Conservation (phyloP, 1,140 invertebrate species). For the Drosophila mauritiana region DNA sequence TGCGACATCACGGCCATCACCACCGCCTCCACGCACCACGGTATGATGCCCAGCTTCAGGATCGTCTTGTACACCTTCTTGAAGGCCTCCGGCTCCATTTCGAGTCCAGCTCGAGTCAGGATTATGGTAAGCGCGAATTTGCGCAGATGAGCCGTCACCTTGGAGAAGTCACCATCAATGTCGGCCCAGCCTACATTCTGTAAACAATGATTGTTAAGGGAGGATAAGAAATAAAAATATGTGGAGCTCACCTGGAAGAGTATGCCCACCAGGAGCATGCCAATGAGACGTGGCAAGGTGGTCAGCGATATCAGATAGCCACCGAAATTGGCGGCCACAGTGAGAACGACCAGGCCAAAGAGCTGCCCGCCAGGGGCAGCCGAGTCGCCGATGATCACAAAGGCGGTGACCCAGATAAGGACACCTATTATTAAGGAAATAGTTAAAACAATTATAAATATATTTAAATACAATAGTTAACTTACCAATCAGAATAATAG, state of each 20-base stretch:
- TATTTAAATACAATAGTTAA: conserved; percentile 7
- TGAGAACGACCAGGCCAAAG: conserved; percentile 90
- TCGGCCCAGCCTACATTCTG: conserved; percentile 90
- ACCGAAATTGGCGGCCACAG: conserved; percentile 91
- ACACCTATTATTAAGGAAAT: conserved; percentile 84
- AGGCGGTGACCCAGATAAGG: conserved; percentile 91
- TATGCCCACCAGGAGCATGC: conserved; percentile 93
- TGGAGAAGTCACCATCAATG: conserved; percentile 87
- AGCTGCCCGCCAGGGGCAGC: conserved; percentile 92
- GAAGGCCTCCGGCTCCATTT: conserved; percentile 94
- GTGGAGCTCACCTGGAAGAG: conserved; percentile 86
- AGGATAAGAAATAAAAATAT: neutral
- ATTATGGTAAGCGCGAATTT: conserved; percentile 96
- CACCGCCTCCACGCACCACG: conserved; percentile 93
- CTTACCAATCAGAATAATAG: conserved; percentile 88
- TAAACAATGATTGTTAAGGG: neutral
- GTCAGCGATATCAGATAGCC: conserved; percentile 91
- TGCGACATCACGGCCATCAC: conserved; percentile 88
- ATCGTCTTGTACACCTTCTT: conserved; percentile 91
- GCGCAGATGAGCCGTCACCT: conserved; percentile 89
- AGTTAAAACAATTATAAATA: neutral
- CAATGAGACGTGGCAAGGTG: conserved; percentile 93
- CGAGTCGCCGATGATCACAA: conserved; percentile 89
- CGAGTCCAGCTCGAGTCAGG: conserved; percentile 95
- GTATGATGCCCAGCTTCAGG: conserved; percentile 93